Evolutionary conservation across 2,113 vertebrate genomes (phyloP).

Genomic region (Laticauda colubrina): DNA sequence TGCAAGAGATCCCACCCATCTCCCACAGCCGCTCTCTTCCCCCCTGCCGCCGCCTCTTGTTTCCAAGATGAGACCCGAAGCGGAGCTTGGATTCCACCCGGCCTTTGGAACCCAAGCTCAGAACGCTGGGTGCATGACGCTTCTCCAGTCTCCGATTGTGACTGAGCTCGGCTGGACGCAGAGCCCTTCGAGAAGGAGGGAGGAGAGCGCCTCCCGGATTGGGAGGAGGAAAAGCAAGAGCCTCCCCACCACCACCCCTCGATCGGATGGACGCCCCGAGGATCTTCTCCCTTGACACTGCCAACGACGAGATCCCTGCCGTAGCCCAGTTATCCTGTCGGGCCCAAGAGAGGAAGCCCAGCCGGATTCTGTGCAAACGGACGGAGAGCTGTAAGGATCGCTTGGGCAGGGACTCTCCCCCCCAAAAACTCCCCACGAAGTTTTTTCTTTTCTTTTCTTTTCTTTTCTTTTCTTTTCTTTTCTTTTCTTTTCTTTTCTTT

Average conservation of each 20-base stretch:
- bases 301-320: no score
- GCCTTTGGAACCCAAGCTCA: background rate
- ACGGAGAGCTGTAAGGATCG: background rate
- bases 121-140: background rate
- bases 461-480: no score
- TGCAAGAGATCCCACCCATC: no score
- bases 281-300: background rate
- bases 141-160: background rate
- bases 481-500: no score
- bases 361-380: background rate
- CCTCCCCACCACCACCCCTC: background rate
- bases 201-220: background rate
- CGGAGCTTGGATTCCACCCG: background rate
- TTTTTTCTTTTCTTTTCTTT: no score
- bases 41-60: background rate
- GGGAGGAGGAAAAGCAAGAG: no score
- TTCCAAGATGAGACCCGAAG: no score
- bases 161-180: background rate
- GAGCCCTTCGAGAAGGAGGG: background rate
- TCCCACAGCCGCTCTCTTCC: background rate
- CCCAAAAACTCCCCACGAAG: no score
- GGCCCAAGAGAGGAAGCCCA: accelerated
- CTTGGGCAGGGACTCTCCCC: no score
- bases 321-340: accelerated
- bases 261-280: background rate